These are phyloP conservation scores for Chloebia gouldiae DNA, from an alignment of 2,113 vertebrate species.

Conservation along the genomic window DNA sequence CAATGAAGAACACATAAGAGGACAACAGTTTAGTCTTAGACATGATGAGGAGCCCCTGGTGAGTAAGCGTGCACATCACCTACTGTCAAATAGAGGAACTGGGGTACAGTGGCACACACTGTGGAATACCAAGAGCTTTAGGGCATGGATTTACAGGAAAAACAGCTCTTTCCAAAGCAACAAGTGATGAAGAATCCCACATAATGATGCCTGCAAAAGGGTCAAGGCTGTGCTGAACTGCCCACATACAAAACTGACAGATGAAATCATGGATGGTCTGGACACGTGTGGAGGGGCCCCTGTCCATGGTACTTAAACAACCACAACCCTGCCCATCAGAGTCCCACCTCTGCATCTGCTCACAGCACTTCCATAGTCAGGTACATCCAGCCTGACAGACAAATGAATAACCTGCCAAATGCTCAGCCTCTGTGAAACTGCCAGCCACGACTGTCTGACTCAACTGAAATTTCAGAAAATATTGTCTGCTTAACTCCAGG, in stretches of 20 bases:
- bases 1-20: rapidly evolving
- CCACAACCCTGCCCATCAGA: neutral
- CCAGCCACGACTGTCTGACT: neutral
- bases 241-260: neutral
- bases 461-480: neutral
- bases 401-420: neutral
- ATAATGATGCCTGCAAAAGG: neutral
- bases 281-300: neutral
- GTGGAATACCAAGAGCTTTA: neutral
- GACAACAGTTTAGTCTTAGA: neutral
- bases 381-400: neutral
- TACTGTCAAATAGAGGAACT: neutral
- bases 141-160: neutral
- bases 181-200: neutral
- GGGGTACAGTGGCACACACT: neutral
- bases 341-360: neutral
- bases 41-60: neutral
- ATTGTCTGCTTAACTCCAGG: neutral
- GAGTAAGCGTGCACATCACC: neutral
- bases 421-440: neutral
- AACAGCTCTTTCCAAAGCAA: neutral
- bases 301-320: slow-evolving; percentile 48
- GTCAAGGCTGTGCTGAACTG: neutral
- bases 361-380: neutral
- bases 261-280: neutral